Evolutionary conservation across 2,797 vertebrate species (phyloP).

Genomic region (Melanotaenia nigrans): DNA sequence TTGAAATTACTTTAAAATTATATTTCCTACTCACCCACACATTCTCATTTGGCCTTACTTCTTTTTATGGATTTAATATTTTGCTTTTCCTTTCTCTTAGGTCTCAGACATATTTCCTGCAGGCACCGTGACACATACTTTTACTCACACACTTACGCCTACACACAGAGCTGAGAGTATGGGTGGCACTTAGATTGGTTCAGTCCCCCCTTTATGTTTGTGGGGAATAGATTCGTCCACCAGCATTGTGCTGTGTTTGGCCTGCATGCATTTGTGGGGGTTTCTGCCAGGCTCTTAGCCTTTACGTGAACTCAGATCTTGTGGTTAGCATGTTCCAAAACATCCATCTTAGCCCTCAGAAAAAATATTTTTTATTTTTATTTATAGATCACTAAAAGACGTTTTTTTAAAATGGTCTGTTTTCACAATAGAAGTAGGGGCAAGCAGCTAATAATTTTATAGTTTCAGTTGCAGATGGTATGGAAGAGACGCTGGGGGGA

Average conservation of each 20-base stretch:
- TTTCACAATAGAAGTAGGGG: not conserved
- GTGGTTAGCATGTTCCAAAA: constrained; percentile 29
- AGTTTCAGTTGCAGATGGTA: not conserved
- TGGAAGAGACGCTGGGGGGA: constrained; percentile 18
- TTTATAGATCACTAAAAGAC: constrained; percentile 3
- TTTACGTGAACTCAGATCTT: constrained; percentile 64
- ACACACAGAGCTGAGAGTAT: constrained; percentile 36
- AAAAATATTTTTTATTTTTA: not conserved
- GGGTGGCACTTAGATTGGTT: constrained; percentile 54
- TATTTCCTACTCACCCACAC: not conserved
- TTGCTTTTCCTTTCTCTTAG: constrained; percentile 24
- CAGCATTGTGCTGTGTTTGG: constrained; percentile 51
- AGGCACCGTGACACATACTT: constrained; percentile 43
- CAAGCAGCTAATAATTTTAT: constrained; percentile 11
- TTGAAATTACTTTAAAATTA: constrained; percentile 1
- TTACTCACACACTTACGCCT: constrained; percentile 25
- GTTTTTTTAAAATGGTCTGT: constrained; percentile 25
- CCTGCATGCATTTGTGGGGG: constrained; percentile 39
- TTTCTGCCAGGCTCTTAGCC: constrained; percentile 57
- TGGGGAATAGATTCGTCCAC: constrained; percentile 56
- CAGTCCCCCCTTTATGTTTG: constrained; percentile 54
- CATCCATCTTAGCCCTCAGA: constrained; percentile 2
- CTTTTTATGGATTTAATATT: constrained; percentile 16
- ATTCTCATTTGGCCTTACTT: constrained; percentile 20
- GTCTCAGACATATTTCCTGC: constrained; percentile 63